phyloP scores from a whole-genome alignment of 1,140 invertebrate species.

The Brachionus paranguensis region DNA sequence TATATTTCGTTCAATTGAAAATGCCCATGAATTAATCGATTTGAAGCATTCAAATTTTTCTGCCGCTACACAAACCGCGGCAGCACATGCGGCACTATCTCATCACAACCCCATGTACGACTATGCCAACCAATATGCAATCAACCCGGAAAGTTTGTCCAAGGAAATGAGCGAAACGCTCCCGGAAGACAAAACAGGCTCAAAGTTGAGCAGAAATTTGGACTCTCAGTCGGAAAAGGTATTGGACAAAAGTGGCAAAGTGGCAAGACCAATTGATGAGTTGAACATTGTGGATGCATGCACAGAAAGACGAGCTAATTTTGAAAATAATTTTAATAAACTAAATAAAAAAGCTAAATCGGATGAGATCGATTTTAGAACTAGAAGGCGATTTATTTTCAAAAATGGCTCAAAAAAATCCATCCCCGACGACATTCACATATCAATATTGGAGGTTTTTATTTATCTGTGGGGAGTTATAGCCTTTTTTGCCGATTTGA shows the following conservation, averaged over 20 bases:
- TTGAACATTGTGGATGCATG: background rate
- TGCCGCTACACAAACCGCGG: slow-evolving; percentile 7
- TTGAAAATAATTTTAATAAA: background rate
- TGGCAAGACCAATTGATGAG: background rate
- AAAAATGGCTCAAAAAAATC: slow-evolving; percentile 6
- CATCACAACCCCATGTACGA: background rate
- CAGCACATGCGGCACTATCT: background rate
- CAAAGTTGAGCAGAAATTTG: background rate
- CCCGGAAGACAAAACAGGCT: background rate
- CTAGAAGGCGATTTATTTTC: background rate
- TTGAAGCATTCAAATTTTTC: slow-evolving; percentile 37
- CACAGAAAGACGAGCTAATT: background rate
- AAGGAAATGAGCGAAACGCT: background rate
- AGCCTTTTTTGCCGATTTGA: slow-evolving; percentile 32
- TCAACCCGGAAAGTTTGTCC: background rate
- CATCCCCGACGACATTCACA: slow-evolving; percentile 36
- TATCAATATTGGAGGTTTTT: slow-evolving; percentile 36
- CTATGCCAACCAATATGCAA: background rate
- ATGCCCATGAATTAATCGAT: slow-evolving; percentile 36
- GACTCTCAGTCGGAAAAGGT: background rate
- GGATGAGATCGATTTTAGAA: slow-evolving; percentile 27
- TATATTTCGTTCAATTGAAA: slow-evolving; percentile 27
- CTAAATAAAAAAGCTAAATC: background rate
- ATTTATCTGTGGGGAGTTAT: slow-evolving; percentile 40
- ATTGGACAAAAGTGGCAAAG: background rate